Conservation (phyloP, 1,140 invertebrate genomes). For the Luehdorfia chinensis region DNA sequence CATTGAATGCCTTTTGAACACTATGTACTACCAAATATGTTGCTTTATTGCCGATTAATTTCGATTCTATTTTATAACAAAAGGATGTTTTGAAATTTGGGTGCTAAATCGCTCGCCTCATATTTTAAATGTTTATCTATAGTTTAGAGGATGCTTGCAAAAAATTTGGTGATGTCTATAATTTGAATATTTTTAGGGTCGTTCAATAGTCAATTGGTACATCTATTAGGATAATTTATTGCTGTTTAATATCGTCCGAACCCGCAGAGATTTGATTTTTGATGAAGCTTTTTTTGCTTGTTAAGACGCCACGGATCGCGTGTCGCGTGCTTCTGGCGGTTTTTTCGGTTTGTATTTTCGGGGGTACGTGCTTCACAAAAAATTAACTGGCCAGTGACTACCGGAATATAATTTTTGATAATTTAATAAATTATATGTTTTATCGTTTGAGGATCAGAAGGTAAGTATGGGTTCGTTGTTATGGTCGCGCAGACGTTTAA, state of each 20-base stretch:
- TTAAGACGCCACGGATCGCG: constrained; percentile 53
- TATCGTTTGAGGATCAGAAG: constrained; percentile 57
- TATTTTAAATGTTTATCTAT: too few relatives aligned
- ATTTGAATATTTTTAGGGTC: constrained; percentile 11
- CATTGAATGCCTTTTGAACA: too few relatives aligned
- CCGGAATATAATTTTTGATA: constrained; percentile 75
- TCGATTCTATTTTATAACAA: too few relatives aligned
- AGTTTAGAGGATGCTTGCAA: constrained; percentile 2
- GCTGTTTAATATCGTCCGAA: constrained; percentile 67
- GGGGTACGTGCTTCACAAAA: constrained; percentile 60
- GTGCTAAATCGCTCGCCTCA: too few relatives aligned
- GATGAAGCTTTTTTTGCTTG: constrained; percentile 60
- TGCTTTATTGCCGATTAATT: too few relatives aligned
- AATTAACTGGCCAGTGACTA: constrained; percentile 71
- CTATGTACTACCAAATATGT: too few relatives aligned
- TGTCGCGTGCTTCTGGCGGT: constrained; percentile 67
- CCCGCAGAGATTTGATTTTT: constrained; percentile 64
- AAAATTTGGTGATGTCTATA: constrained; percentile 7
- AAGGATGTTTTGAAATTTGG: too few relatives aligned
- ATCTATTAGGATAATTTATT: constrained; percentile 75
- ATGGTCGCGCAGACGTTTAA: constrained; percentile 28
- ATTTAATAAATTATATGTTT: constrained; percentile 72
- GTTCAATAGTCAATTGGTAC: constrained; percentile 47
- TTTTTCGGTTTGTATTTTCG: constrained; percentile 54
- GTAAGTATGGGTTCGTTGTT: constrained; percentile 54